A percentile compares a stretch with the other conserved stretches of the same genome.
Conservation (phyloP, 2,797 vertebrate genomes). For the Catostomus latipinnis region DNA sequence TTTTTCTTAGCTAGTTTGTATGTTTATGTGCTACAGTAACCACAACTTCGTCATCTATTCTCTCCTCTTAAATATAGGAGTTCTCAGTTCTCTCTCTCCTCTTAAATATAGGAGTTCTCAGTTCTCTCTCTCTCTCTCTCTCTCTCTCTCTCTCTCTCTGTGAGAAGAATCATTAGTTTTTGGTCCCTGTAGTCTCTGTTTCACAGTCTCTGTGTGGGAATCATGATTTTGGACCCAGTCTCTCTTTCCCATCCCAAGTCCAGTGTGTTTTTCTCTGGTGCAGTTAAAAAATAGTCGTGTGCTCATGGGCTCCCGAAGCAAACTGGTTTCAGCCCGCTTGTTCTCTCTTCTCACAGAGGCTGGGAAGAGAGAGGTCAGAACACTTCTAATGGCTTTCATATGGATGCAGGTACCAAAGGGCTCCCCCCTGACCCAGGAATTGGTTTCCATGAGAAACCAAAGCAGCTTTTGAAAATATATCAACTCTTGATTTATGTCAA, state of each 20-base stretch:
- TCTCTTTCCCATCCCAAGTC: slow-evolving; percentile 77
- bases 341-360: slow-evolving; percentile 73
- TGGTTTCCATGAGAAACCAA: slow-evolving; percentile 74
- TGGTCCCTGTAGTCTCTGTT: slow-evolving; percentile 76
- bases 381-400: slow-evolving; percentile 76
- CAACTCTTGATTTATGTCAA: slow-evolving; percentile 24
- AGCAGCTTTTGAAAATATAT: slow-evolving; percentile 64
- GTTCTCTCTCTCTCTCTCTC: too few relatives aligned
- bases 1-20: too few relatives aligned
- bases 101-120: too few relatives aligned
- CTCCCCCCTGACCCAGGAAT: slow-evolving; percentile 63
- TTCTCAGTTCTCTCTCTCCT: too few relatives aligned
- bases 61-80: too few relatives aligned
- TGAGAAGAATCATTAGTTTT: slow-evolving; percentile 71
- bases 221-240: slow-evolving; percentile 76
- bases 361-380: slow-evolving; percentile 71
- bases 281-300: slow-evolving; percentile 80
- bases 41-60: too few relatives aligned
- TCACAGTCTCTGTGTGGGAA: slow-evolving; percentile 83
- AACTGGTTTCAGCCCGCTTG: slow-evolving; percentile 71
- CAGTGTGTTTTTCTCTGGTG: slow-evolving; percentile 52
- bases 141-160: slow-evolving; percentile 41
- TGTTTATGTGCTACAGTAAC: too few relatives aligned
- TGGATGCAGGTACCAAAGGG: slow-evolving; percentile 75
- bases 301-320: slow-evolving; percentile 72